phyloP scores from a whole-genome alignment of 2,113 vertebrate species.

The Cyphomyrus discorhynchus region DNA sequence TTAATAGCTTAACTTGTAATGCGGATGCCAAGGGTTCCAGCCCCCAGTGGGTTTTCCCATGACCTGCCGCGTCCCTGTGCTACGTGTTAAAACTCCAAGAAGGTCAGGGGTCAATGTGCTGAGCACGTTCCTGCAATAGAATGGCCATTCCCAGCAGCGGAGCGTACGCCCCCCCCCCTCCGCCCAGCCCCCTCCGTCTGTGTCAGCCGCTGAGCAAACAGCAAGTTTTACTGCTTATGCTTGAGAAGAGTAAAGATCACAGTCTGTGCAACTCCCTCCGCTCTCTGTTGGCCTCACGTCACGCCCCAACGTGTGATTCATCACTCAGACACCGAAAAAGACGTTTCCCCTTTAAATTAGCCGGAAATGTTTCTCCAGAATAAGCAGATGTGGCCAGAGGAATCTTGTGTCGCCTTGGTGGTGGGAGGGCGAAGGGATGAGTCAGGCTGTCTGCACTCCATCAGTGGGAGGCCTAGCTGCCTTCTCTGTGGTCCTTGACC shows the following conservation, averaged over 20 bases:
- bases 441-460: neutral
- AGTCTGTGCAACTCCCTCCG: neutral
- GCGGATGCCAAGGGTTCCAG: neutral
- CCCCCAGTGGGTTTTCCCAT: constrained; percentile 49
- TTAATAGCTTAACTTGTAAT: neutral
- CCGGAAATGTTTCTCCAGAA: neutral
- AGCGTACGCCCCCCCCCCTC: neutral
- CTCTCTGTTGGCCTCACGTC: neutral
- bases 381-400: neutral
- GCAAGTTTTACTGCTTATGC: neutral
- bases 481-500: neutral
- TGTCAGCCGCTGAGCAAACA: neutral
- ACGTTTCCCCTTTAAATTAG: neutral
- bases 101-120: constrained; percentile 9
- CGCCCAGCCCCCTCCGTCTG: neutral
- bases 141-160: neutral
- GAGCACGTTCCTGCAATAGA: neutral
- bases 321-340: neutral
- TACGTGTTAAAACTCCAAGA: constrained; percentile 22
- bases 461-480: neutral
- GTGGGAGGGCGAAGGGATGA: neutral
- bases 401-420: neutral
- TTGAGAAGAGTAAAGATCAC: neutral
- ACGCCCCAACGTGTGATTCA: neutral
- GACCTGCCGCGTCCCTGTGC: constrained; percentile 40